Base-by-base conservation (phyloP, 2,888 invertebrate genomes). In the Drosophila greeni region DNA sequence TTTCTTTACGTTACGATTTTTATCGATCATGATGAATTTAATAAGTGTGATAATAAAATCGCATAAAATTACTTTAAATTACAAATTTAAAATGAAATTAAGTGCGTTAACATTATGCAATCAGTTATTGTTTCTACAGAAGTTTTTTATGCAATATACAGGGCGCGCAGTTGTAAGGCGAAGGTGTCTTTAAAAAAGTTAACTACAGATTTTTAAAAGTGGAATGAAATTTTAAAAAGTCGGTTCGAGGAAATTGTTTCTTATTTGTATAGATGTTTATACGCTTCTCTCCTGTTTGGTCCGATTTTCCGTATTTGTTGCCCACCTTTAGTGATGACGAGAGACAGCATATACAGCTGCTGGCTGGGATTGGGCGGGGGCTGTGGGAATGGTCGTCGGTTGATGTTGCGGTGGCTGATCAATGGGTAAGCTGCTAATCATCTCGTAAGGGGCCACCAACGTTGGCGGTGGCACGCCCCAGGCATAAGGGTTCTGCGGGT, bases 391-490 rank as follows among this genome's bases (percentile, higher is more conserved):
- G 52, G 48, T 20, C 9, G 53, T 49, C 26, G 47, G 55, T 58
- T 40, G 51, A 24, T 57, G 67, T 20, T 69, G 75, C n/a, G 42
- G 12, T 34, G 36, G 14, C 24, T 37, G 24, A 34, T 36, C 73
- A 33, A 72, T 45, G 26, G 16, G 56, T 52, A 62, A 57, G 23
- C 69, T 73, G 51, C 66, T 64, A 6, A 48, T 14, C 37, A 70
- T 29, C 9, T 80, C 75, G 11, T 65, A 73, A 16, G 61, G 56
- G 29, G 37, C 45, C n/a, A 36, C 26, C 12, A 69, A 53, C 6
- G 45, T 45, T 8, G 73, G 66, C 34, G 74, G 67, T 43, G 72
- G 67, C 40, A 81, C 45, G 37, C 75, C 74, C 84, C 85, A 75
- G 31, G 56, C 52, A 57, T 66, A 80, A 0, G 61, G 59, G 53